These are phyloP conservation scores for Polyodon spathula DNA, from an alignment of 2,113 vertebrate species.

Conservation along the genomic window DNA sequence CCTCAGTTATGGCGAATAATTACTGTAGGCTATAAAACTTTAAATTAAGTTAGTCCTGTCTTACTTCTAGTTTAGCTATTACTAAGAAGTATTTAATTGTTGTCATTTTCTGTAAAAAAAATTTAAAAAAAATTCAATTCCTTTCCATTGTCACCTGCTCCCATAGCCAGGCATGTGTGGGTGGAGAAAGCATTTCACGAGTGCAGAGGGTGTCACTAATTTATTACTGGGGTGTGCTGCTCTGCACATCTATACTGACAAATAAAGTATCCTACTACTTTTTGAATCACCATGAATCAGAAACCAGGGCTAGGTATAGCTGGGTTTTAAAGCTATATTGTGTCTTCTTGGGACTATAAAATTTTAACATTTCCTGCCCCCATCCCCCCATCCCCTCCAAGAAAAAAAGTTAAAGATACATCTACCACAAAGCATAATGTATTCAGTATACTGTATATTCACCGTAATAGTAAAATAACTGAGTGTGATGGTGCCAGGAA, in stretches of 20 bases:
- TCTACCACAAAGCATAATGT: no score
- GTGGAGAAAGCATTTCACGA: neutral
- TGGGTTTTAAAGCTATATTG: neutral
- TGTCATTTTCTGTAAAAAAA: neutral
- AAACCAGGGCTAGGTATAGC: neutral
- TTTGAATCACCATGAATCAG: neutral
- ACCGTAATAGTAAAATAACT: no score
- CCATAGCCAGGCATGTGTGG: neutral
- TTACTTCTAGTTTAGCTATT: no score
- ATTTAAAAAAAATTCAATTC: neutral
- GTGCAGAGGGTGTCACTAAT: neutral
- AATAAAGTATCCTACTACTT: conserved; percentile 1
- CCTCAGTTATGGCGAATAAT: no score
- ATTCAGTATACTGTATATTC: no score
- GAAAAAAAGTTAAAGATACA: no score
- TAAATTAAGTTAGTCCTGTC: no score
- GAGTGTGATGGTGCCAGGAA: no score
- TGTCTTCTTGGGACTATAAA: neutral
- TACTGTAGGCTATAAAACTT: no score
- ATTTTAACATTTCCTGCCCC: no score
- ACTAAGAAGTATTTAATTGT: neutral
- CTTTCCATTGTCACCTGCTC: neutral
- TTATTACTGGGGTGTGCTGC: neutral
- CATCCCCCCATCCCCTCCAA: no score
- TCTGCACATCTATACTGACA: neutral